Conservation (phyloP, 53 echinoderm and acorn worm species). For the Holothuria leucospilota region DNA sequence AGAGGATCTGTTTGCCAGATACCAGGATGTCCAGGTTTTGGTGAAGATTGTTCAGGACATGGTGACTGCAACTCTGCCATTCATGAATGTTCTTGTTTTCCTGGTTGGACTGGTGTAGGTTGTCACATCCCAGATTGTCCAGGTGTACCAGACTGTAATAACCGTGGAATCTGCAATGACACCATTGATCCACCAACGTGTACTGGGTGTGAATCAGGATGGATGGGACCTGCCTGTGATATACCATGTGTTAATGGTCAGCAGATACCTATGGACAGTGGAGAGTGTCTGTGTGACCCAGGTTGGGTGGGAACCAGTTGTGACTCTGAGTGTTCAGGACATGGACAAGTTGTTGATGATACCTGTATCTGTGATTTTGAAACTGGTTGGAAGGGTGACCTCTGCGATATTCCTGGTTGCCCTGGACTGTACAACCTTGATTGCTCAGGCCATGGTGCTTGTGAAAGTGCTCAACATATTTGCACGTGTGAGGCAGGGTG, state of each 20-base stretch:
- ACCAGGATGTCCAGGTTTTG: constrained; percentile 89
- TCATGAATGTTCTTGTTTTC: constrained; percentile 88
- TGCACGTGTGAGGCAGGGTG: constrained; percentile 87
- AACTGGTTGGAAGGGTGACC: constrained; percentile 86
- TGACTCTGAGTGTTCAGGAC: constrained; percentile 85
- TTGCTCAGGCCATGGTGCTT: constrained; percentile 81
- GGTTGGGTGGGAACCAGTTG: constrained; percentile 93
- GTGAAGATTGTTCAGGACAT: constrained; percentile 83
- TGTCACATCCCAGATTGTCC: constrained; percentile 92
- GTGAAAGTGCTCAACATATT: constrained; percentile 84
- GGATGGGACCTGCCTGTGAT: constrained; percentile 89
- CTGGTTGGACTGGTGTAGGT: constrained; percentile 83
- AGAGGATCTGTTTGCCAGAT: constrained; percentile 85
- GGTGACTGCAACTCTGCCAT: constrained; percentile 92
- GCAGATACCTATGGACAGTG: constrained; percentile 87
- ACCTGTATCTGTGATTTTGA: constrained; percentile 78
- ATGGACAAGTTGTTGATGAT: constrained; percentile 76
- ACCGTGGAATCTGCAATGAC: constrained; percentile 82
- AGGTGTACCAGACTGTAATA: constrained; percentile 87
- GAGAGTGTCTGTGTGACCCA: constrained; percentile 74
- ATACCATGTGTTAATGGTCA: constrained; percentile 80
- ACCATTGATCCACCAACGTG: constrained; percentile 72
- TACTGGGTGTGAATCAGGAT: constrained; percentile 78
- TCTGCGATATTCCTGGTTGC: constrained; percentile 90
- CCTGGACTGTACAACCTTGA: constrained; percentile 77